A percentile compares a stretch with the other conserved stretches of the same genome.
Conservation (phyloP, 23 tunicate species). For the Styela clava region DNA sequence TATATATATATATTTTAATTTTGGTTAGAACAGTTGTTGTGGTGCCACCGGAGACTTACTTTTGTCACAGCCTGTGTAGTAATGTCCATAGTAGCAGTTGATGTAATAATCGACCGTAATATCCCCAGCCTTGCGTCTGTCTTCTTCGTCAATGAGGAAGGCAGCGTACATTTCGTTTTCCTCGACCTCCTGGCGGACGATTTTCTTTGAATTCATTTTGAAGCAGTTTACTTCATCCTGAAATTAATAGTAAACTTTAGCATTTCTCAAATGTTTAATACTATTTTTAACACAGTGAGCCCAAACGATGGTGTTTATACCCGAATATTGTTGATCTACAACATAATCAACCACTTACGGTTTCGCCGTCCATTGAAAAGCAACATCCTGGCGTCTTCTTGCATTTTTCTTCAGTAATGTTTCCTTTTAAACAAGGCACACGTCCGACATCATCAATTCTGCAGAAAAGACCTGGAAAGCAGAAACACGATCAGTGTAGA, state of each 20-base stretch:
- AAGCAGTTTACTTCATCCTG: slow-evolving; percentile 15
- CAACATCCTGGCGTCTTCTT: slow-evolving; percentile 12
- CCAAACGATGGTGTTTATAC: too few species aligned
- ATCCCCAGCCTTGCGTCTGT: slow-evolving; percentile 8
- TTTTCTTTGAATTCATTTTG: not conserved
- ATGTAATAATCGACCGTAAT: slow-evolving; percentile 1
- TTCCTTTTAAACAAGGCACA: slow-evolving; percentile 1
- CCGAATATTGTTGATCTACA: too few species aligned
- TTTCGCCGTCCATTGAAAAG: not conserved
- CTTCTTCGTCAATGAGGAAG: not conserved
- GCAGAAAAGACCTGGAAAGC: slow-evolving; percentile 12
- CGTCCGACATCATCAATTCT: not conserved
- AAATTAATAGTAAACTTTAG: not conserved
- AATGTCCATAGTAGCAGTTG: slow-evolving; percentile 16
- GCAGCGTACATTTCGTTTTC: slow-evolving; percentile 12
- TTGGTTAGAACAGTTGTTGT: too few species aligned
- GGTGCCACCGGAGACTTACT: too few species aligned
- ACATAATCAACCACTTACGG: too few species aligned
- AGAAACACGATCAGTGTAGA: not conserved
- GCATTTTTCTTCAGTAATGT: slow-evolving; percentile 32
- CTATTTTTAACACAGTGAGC: too few species aligned
- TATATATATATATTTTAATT: too few species aligned
- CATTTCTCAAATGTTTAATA: not conserved
- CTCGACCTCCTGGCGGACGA: not conserved
- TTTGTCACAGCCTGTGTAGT: slow-evolving; percentile 6